phyloP scores from a whole-genome alignment of 2,888 invertebrate genomes.

The Candidula unifasciata region DNA sequence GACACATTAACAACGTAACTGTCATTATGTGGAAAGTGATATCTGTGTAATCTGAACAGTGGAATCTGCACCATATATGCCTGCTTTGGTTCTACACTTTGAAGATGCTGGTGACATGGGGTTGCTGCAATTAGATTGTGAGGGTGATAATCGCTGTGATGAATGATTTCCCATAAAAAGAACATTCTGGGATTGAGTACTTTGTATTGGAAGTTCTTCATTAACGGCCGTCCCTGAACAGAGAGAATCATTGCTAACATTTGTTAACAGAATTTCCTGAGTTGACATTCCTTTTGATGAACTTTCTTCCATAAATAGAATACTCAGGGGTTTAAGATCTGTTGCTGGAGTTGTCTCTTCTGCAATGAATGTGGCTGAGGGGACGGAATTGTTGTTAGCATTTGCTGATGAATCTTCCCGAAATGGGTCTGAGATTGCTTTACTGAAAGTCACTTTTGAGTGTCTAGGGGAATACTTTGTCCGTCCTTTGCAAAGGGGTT shows the following conservation, averaged over 20 bases:
- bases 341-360: conserved; percentile 9
- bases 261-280: too few relatives aligned
- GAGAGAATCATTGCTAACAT: too few relatives aligned
- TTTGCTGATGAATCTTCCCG: conserved; percentile 36
- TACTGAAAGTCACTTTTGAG: conserved; percentile 54
- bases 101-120: conserved; percentile 7
- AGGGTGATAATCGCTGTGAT: neutral
- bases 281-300: too few relatives aligned
- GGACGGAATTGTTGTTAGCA: conserved; percentile 15
- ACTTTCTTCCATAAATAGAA: neutral
- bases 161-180: conserved; percentile 12
- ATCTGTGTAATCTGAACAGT: neutral
- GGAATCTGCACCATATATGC: neutral
- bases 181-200: too few relatives aligned
- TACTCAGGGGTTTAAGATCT: conserved; percentile 16
- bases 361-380: conserved; percentile 12
- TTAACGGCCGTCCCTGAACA: too few relatives aligned
- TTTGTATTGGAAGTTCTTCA: too few relatives aligned
- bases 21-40: neutral
- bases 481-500: conserved; percentile 63
- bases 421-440: conserved; percentile 31
- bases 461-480: conserved; percentile 60
- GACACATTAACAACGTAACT: neutral
- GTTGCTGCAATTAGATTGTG: neutral
- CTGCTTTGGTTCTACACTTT: neutral